Base-by-base conservation (phyloP, 2,797 vertebrate genomes). In the Pachyuromys duprasi region DNA sequence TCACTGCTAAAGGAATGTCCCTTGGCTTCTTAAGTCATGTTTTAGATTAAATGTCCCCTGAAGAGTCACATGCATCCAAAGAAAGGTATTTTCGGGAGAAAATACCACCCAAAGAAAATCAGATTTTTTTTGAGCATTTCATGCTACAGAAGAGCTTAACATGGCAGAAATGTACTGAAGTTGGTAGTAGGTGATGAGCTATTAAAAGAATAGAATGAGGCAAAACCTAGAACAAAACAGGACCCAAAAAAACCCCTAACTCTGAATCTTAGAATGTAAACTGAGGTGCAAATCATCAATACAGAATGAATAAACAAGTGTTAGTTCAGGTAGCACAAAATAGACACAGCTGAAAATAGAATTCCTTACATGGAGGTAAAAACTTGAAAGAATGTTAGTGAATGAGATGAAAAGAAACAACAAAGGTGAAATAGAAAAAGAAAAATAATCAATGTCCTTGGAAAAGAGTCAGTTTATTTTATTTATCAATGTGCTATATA, bases 121-220 rank as follows among this genome's bases (percentile, higher is more conserved):
- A 65, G 62, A 70, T 91, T 94, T 91, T 18, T 96, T 91, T 88
- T 93, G 67, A 93, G 22, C 78, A 87, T 28, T 87, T 86, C 22
- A 81, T 49, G 53, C 33, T 87, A 62, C 4, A 12, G 57, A 91
- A 80, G 15, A 87, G 31, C 75, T 95, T 91, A 82, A 90, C 74
- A 83, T 42, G 49, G 22, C 5, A 91, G 18, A 89, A 26, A 75
- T 81, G 84, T 78, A 80, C 31, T 76, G 42, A 84, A 67, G 42
- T 53, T 65, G 57, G 72, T 55, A 70, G 18, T 36, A 93, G 72
- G 67, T 20, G 28, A 14, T 67, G 90, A 80, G 24, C 42, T 94
- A 62, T 81, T 89, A 94, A 91, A 95, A 70, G 74, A 90, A 74
- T 5, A 53, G 57, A 93, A 82, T 67, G 18, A n/a, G 33, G 79